These are phyloP conservation scores for Leptothorax acervorum DNA, from an alignment of 2,888 invertebrate species.

Conservation along the genomic window DNA sequence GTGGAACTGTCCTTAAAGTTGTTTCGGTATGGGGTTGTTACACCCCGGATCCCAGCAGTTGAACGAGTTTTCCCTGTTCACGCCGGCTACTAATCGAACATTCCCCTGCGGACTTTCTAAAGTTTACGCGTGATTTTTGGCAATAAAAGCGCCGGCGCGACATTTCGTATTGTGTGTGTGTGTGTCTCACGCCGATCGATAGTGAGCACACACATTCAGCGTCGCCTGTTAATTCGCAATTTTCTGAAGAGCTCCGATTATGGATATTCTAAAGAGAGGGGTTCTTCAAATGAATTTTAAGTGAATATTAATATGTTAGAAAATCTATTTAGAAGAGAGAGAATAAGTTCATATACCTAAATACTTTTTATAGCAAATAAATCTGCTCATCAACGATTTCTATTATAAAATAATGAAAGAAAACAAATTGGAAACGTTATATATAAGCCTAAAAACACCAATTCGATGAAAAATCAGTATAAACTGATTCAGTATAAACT, in stretches of 20 bases:
- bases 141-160: constrained; percentile 25
- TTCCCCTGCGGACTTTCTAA: neutral
- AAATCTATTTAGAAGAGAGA: too few relatives aligned
- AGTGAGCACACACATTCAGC: neutral
- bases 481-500: neutral
- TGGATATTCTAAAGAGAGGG: neutral
- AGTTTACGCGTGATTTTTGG: constrained; percentile 16
- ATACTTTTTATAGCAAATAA: neutral
- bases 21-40: constrained; percentile 5
- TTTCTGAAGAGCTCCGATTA: neutral
- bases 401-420: neutral
- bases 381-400: neutral
- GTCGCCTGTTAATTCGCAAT: neutral
- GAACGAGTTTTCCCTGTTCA: constrained; percentile 24
- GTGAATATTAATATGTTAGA: neutral
- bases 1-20: constrained; percentile 17
- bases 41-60: neutral
- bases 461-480: neutral
- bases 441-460: neutral
- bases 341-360: too few relatives aligned
- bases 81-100: constrained; percentile 23
- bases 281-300: neutral
- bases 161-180: neutral
- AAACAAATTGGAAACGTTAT: neutral
- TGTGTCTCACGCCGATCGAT: neutral